Base-by-base conservation (phyloP, 2,888 invertebrate species). In the Brachypterus glaber region DNA sequence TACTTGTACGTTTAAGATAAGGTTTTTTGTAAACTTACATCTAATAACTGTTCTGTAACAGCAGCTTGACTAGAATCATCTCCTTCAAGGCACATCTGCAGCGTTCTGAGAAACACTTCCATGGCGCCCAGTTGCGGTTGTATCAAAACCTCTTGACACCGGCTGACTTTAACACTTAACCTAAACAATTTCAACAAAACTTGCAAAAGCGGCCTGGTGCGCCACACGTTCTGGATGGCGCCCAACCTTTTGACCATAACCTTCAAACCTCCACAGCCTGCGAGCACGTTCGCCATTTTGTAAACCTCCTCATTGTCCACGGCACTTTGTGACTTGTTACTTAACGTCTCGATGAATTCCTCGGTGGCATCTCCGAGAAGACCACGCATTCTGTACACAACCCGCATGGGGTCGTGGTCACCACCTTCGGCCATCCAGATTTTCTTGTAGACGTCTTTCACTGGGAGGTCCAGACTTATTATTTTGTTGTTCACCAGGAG, bases 311-410 rank as follows among this genome's bases (percentile, higher is more conserved):
- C 97, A 53, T 92, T 91, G 60, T 97, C 92, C 2, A 93, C 85
- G 3, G 79, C 74, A 54, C 80, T 90, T 68, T 74, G 88, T 59
- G 82, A 87, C 64, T 81, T 91, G 55, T 82, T 81, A 46, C 84
- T 88, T 21, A 97, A 71, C 1, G 89, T 88, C 69, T 97, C 95
- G 8, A 97, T 89, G 64, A 98, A 97, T 67, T 97, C 97, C 62
- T 98, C 98, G 0, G 97, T 97, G 1, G 97, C 98, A 66, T 98
- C 98, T 2, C 97, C 98, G 5, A 97, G 75, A 38, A 98, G 68
- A 0, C 97, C 97, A 40, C 97, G 74, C 96, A 98, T 97, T 31
- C 98, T 79, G 66, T 98, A 98, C 18, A 97, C 86, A 5, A 97
- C 87, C 8, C 93, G 76, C 97, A 98, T 97, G 0, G 95, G 88